Base-by-base conservation (phyloP, 2,888 invertebrate species). In the Halictus ligatus region DNA sequence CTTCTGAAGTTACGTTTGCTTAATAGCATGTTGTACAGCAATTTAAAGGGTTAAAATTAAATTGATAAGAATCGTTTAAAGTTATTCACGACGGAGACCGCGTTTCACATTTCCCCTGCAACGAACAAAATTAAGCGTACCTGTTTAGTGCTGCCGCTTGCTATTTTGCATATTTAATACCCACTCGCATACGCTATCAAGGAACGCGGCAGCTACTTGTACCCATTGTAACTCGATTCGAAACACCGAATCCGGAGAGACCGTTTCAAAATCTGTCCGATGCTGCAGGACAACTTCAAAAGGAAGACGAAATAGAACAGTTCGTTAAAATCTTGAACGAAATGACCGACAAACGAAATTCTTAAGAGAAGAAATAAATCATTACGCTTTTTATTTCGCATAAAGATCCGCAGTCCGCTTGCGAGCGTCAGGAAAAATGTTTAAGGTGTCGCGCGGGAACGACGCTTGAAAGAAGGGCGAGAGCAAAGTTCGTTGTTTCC, bases 401-500 rank as follows among this genome's bases (percentile, higher is more conserved):
- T n/a, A 64, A 15, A 58, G 4, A n/a, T 58, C 12, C n/a, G 58
- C n/a, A n/a, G 12, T n/a, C 58, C 58, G 12, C 58, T n/a, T 58
- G n/a, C 0, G 4, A 58, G 58, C 35, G 35, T 2, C 10, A 35
- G 67, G 35, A 67, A 46, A 43, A 74, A 29, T 71, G 43, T 71
- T 58, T 64, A 13, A 35, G 54, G 67, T 25, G 46, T 35, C 25
- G 35, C 48, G 48, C 8, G 48, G 75, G 25, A 35, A 76, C 43
- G 75, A 43, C 13, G 6, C 40, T 25, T 18, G 48, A 54, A 43
- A 58, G 71, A 75, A 82, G 72, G 48, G 35, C 35, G 29, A 71
- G 72, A 78, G 54, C 67, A 50, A 69, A 77, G 75, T 29, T 86
- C 86, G 80, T 89, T 87, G 90, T 89, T 85, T 85, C 78, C 79